phyloP scores from a whole-genome alignment of 2,888 invertebrate genomes.

The Macropis europaea region DNA sequence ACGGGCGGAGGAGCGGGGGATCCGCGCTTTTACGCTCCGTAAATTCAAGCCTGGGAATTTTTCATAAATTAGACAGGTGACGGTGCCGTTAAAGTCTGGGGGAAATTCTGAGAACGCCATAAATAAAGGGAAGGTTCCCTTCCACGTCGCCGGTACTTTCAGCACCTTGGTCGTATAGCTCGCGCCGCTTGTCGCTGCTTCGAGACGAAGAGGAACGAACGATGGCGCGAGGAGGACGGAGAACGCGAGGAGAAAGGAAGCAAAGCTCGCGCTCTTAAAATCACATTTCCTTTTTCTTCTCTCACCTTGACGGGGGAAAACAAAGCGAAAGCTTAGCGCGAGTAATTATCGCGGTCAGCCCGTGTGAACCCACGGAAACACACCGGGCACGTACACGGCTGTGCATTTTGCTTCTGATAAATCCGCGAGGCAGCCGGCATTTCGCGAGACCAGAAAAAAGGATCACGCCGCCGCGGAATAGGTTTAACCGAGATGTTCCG shows the following conservation, averaged over 20 bases:
- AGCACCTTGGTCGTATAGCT: conserved; percentile 55
- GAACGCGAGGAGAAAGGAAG: not conserved
- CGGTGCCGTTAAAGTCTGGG: conserved; percentile 58
- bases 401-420: conserved; percentile 17
- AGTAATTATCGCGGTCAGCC: conserved; percentile 44
- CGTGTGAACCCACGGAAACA: conserved; percentile 10
- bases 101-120: conserved; percentile 62
- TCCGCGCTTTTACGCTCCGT: conserved; percentile 53
- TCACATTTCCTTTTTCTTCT: conserved; percentile 48
- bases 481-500: conserved; percentile 6
- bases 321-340: conserved; percentile 42
- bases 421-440: not conserved
- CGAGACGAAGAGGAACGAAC: not conserved
- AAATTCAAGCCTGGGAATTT: conserved; percentile 61
- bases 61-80: conserved; percentile 67
- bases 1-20: conserved; percentile 6
- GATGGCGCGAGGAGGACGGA: not conserved
- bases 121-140: conserved; percentile 59
- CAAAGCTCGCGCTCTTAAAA: conserved; percentile 55
- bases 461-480: not conserved
- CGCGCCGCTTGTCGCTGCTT: conserved; percentile 30
- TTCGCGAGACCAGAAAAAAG: not conserved
- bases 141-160: conserved; percentile 50
- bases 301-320: conserved; percentile 23
- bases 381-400: not conserved